Percentiles rank a stretch among this genome's conserved stretches.
Evolutionary conservation across 92 coral and sea anemone species (phyloP).

Genomic region (Heliopora coerulea): DNA sequence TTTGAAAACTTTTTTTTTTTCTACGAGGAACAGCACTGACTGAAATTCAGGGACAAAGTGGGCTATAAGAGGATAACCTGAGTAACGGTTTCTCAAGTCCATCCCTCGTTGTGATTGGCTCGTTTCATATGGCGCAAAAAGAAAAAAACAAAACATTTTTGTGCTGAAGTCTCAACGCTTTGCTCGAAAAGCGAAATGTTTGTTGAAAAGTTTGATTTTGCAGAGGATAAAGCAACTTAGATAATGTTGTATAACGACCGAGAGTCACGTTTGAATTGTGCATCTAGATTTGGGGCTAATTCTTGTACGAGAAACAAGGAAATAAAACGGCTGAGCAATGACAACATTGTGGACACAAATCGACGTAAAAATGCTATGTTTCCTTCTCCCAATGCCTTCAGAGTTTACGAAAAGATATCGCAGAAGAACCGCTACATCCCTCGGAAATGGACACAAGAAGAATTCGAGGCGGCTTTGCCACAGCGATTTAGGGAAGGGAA

Average conservation of each 20-base stretch:
- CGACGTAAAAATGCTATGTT: background rate
- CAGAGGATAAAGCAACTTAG: background rate
- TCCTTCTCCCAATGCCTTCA: conserved; percentile 18
- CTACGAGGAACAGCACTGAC: too few relatives aligned
- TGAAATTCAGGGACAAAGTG: background rate
- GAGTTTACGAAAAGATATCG: conserved; percentile 26
- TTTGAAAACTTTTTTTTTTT: background rate
- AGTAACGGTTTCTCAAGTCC: background rate
- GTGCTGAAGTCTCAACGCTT: too few relatives aligned
- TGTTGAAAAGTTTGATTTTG: conserved; percentile 11
- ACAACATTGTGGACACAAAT: too few relatives aligned
- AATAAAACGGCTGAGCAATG: too few relatives aligned
- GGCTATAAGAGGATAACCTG: background rate
- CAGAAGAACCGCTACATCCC: conserved; percentile 34
- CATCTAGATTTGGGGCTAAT: background rate
- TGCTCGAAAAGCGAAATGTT: conserved; percentile 3
- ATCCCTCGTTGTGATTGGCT: conserved; percentile 16
- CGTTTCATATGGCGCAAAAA: conserved; percentile 29
- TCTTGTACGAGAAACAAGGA: background rate
- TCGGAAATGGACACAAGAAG: conserved; percentile 41
- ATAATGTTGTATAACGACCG: background rate
- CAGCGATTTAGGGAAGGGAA: conserved; percentile 6
- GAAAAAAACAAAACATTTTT: too few relatives aligned
- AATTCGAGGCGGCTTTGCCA: conserved; percentile 36
- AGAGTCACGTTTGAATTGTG: background rate